A percentile compares a stretch with the other conserved stretches of the same genome.
Evolutionary conservation across 2,888 invertebrate genomes (phyloP).

Genomic region (Muscina levida): DNA sequence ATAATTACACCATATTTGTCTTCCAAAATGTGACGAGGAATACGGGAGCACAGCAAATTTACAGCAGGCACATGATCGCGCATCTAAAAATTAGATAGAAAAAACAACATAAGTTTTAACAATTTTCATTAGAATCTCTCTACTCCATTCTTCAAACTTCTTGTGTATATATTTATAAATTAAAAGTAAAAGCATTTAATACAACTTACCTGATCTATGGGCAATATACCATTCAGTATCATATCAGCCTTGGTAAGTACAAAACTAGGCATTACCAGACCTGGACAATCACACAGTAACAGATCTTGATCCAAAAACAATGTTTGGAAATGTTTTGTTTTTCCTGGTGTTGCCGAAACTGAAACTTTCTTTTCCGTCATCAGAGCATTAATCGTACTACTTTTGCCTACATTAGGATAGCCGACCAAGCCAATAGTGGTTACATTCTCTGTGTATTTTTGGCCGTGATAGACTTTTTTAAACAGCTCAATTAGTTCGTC

Average conservation of each 20-base stretch:
- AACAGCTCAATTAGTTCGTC: conserved; percentile 87
- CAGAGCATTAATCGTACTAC: conserved; percentile 97
- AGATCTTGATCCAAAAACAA: conserved; percentile 89
- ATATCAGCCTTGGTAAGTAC: conserved; percentile 97
- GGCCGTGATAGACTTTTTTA: conserved; percentile 82
- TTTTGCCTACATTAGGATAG: conserved; percentile 99
- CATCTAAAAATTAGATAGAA: conserved; percentile 82
- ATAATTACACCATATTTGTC: conserved; percentile 89
- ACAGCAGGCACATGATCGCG: conserved; percentile 94
- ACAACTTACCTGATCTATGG: conserved; percentile 90
- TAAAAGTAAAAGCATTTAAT: too few relatives aligned
- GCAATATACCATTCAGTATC: conserved; percentile 96
- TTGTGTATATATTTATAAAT: too few relatives aligned
- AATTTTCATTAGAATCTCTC: too few relatives aligned
- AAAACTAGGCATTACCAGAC: conserved; percentile 98
- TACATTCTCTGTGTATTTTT: conserved; percentile 81
- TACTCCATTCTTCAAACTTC: too few relatives aligned
- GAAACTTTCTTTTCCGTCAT: conserved; percentile 92
- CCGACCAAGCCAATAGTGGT: conserved; percentile 96
- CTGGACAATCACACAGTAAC: conserved; percentile 97
- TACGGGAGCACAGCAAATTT: conserved; percentile 88
- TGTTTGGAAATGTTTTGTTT: conserved; percentile 98
- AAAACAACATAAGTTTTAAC: too few relatives aligned
- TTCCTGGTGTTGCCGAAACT: conserved; percentile 98
- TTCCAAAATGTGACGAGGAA: conserved; percentile 88